Conservation (phyloP, 2,113 vertebrate species). For the Lagenorhynchus albirostris region DNA sequence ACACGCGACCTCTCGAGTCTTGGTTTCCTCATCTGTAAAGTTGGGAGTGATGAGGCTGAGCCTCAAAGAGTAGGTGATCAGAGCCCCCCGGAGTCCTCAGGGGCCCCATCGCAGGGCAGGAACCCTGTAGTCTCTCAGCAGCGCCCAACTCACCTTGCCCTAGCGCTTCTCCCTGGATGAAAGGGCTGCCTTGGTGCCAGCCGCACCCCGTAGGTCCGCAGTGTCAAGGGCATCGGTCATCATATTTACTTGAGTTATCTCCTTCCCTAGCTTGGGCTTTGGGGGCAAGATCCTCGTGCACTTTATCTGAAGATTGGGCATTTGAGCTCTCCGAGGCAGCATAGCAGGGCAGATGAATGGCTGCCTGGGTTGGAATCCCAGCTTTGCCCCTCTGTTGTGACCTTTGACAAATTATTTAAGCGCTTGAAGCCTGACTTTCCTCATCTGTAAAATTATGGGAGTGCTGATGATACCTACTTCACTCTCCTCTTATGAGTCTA, state of each 20-base stretch:
- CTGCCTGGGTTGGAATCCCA: background rate
- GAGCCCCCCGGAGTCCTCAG: background rate
- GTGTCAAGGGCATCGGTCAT: background rate
- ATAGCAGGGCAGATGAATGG: fast-evolving
- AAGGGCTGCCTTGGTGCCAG: background rate
- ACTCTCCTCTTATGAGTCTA: background rate
- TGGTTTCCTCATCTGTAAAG: background rate
- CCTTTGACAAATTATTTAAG: background rate
- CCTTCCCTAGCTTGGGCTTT: background rate
- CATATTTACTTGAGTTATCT: background rate
- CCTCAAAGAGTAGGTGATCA: background rate
- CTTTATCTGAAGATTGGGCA: background rate
- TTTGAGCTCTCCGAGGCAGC: background rate
- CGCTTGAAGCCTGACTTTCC: background rate
- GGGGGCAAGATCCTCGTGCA: background rate
- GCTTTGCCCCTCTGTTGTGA: background rate
- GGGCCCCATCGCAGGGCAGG: background rate
- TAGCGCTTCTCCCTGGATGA: background rate
- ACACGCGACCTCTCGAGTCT: background rate
- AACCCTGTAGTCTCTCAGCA: background rate
- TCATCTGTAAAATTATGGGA: background rate
- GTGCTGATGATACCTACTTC: background rate
- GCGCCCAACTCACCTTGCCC: background rate
- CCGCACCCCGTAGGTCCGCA: background rate
- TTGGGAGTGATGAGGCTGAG: background rate